A percentile compares a stretch with the other conserved stretches of the same genome.
Conservation (phyloP, 2,113 vertebrate species). For the Sylvietta virens region DNA sequence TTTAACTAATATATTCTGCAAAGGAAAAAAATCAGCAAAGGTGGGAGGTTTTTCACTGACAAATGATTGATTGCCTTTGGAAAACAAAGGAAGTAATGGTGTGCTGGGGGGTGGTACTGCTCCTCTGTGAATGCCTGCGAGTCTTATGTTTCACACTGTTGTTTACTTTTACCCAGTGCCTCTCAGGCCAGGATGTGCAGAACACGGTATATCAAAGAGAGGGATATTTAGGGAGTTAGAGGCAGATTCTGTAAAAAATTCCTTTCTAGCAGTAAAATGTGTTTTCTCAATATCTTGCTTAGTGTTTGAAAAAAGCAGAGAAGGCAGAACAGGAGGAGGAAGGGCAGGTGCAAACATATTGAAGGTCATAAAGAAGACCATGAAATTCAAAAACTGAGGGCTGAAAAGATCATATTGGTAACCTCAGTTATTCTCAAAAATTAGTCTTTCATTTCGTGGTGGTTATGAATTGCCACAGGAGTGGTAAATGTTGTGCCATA, state of each 20-base stretch:
- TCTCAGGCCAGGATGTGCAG: neutral
- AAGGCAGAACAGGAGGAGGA: neutral
- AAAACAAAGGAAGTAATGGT: neutral
- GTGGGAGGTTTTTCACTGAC: neutral
- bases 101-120: neutral
- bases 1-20: slow-evolving; percentile 19
- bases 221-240: neutral
- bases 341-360: neutral
- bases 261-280: neutral
- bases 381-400: neutral
- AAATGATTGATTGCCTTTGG: neutral
- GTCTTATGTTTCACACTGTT: neutral
- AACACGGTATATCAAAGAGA: neutral
- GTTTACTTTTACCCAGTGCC: neutral
- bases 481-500: neutral
- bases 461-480: neutral
- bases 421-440: neutral
- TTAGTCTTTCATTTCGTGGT: neutral
- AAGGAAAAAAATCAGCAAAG: neutral
- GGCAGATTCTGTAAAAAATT: neutral
- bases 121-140: neutral
- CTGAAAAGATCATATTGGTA: neutral
- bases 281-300: neutral
- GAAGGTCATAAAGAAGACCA: neutral
- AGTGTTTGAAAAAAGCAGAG: neutral